Evolutionary conservation across 2,797 vertebrate species (phyloP).

Genomic region (Mormyrops attenuatus): DNA sequence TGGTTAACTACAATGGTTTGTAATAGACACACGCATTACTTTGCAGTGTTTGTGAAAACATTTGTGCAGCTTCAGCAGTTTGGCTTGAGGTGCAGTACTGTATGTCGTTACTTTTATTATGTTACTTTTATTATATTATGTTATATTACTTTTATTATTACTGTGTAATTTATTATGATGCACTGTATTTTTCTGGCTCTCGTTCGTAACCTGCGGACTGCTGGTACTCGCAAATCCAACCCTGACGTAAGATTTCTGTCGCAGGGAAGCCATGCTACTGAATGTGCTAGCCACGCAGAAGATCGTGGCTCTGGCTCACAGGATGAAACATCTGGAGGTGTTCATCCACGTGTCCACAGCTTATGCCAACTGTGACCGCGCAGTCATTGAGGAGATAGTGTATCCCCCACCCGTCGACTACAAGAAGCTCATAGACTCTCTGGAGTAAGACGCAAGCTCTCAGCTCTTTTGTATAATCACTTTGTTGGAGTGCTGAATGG

Average conservation of each 20-base stretch:
- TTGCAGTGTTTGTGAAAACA: not conserved
- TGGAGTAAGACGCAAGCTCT: constrained; percentile 64
- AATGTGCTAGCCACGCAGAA: constrained; percentile 90
- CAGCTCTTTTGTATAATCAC: not conserved
- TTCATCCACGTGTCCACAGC: constrained; percentile 92
- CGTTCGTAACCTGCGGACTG: not conserved
- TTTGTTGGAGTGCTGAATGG: not conserved
- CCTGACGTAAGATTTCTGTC: not conserved
- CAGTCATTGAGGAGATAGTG: constrained; percentile 86
- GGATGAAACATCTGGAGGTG: constrained; percentile 85
- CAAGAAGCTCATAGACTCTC: constrained; percentile 83
- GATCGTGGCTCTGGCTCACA: constrained; percentile 79
- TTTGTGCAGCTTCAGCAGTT: not conserved
- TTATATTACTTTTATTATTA: not conserved
- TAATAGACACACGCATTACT: not conserved
- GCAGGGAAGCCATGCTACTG: constrained; percentile 89
- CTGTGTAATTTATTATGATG: not conserved
- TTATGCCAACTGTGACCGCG: constrained; percentile 87
- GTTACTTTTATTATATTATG: no score
- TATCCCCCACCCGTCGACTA: constrained; percentile 92
- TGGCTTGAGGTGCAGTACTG: not conserved
- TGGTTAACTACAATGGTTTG: not conserved
- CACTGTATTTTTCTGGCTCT: not conserved
- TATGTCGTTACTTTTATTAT: not conserved
- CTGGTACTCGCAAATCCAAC: not conserved